Percentiles rank a stretch among this genome's conserved stretches.
Evolutionary conservation across 2,113 vertebrate genomes (phyloP).

Genomic region (Rutilus rutilus): DNA sequence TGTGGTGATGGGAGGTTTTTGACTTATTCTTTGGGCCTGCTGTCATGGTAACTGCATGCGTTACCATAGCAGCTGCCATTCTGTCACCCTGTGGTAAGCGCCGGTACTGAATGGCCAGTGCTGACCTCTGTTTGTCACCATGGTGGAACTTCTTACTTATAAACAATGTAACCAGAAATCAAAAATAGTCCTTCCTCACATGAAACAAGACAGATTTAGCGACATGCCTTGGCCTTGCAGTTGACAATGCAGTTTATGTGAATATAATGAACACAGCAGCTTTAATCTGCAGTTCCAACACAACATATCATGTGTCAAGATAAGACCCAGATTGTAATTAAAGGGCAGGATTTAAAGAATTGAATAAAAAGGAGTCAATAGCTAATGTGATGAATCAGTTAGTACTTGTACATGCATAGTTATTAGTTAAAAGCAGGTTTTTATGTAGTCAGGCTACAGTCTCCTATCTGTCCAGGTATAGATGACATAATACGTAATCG

Average conservation of each 20-base stretch:
- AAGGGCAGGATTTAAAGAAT: neutral
- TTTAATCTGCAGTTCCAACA: neutral
- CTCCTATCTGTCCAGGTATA: neutral
- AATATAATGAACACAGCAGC: neutral
- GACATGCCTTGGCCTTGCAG: neutral
- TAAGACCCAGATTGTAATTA: neutral
- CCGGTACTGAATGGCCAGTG: conserved; percentile 86
- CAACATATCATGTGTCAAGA: neutral
- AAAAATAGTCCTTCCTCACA: neutral
- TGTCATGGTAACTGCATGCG: conserved; percentile 65
- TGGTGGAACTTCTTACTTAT: neutral
- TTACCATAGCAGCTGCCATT: conserved; percentile 63
- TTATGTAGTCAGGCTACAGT: neutral
- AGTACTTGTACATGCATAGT: neutral
- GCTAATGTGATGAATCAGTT: neutral
- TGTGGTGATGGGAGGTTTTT: conserved; percentile 67
- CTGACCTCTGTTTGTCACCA: conserved; percentile 84
- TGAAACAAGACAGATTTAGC: neutral
- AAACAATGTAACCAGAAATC: neutral
- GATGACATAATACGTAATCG: neutral
- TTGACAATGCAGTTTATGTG: neutral
- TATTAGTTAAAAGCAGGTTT: neutral
- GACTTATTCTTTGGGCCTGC: conserved; percentile 63
- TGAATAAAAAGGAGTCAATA: neutral
- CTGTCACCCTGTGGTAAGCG: conserved; percentile 76